A percentile compares a stretch with the other conserved stretches of the same genome.
Conservation (phyloP, 2,113 vertebrate species). For the Rhombomys opimus region DNA sequence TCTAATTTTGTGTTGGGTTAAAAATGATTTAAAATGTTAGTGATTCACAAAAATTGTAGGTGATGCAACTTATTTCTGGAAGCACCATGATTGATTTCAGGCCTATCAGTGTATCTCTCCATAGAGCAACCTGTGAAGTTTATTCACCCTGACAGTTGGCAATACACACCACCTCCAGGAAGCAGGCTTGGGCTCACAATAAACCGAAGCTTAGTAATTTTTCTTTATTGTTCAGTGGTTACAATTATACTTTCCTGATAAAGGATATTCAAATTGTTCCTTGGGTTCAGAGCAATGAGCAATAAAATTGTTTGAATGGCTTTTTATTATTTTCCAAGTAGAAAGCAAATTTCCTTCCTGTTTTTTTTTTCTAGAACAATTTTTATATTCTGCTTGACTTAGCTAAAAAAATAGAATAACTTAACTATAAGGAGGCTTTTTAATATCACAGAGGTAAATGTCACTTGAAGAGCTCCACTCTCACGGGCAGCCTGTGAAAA, state of each 20-base stretch:
- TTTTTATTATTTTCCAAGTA: not conserved
- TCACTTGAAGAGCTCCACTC: constrained; percentile 64
- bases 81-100: not conserved
- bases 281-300: constrained; percentile 26
- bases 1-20: not conserved
- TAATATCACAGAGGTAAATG: constrained; percentile 70
- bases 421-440: constrained; percentile 51
- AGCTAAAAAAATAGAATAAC: constrained; percentile 25
- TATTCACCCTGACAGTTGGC: not conserved
- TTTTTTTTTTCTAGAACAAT: constrained; percentile 11
- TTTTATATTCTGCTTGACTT: constrained; percentile 67
- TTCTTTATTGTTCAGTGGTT: not conserved
- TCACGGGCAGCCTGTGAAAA: constrained; percentile 49
- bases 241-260: not conserved
- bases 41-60: not conserved
- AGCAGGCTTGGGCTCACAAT: not conserved
- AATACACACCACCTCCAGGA: not conserved
- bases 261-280: not conserved
- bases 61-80: not conserved
- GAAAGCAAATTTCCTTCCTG: not conserved
- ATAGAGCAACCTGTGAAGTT: not conserved
- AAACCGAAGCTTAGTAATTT: not conserved
- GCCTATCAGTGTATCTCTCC: not conserved
- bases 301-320: constrained; percentile 9
- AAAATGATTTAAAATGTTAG: not conserved